phyloP scores from a whole-genome alignment of 2,797 vertebrate genomes.

The Coluber constrictor region DNA sequence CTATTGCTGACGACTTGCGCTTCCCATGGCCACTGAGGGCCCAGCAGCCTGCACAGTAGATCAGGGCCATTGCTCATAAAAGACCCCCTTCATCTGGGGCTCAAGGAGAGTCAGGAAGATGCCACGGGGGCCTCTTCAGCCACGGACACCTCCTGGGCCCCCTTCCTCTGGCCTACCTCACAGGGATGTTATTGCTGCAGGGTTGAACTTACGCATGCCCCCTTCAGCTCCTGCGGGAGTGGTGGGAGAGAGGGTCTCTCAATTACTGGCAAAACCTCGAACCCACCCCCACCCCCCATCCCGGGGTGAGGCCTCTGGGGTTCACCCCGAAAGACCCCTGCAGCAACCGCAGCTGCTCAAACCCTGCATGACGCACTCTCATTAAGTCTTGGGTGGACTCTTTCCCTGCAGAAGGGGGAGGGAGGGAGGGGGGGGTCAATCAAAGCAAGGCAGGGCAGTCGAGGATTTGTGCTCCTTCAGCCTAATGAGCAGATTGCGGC shows the following conservation, averaged over 20 bases:
- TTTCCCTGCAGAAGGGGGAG: slow-evolving; percentile 49
- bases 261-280: not conserved
- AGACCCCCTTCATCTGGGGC: no score
- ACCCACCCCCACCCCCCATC: no score
- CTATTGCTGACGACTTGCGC: no score
- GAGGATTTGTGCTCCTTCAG: slow-evolving; percentile 39
- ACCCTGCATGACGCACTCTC: slow-evolving; percentile 37
- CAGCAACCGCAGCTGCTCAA: slow-evolving; percentile 39
- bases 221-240: not conserved
- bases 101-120: not conserved
- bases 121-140: not conserved
- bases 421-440: slow-evolving; percentile 31
- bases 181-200: no score
- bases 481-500: slow-evolving; percentile 39
- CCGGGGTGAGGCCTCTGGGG: no score
- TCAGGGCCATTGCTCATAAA: no score
- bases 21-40: no score
- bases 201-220: not conserved
- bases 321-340: not conserved
- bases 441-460: slow-evolving; percentile 48
- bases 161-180: no score
- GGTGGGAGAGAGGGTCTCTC: not conserved
- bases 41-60: no score
- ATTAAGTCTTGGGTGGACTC: slow-evolving; percentile 56
- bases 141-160: not conserved